These are phyloP conservation scores for Stenodera caucasica DNA, from an alignment of 2,888 invertebrate species.

Conservation along the genomic window DNA sequence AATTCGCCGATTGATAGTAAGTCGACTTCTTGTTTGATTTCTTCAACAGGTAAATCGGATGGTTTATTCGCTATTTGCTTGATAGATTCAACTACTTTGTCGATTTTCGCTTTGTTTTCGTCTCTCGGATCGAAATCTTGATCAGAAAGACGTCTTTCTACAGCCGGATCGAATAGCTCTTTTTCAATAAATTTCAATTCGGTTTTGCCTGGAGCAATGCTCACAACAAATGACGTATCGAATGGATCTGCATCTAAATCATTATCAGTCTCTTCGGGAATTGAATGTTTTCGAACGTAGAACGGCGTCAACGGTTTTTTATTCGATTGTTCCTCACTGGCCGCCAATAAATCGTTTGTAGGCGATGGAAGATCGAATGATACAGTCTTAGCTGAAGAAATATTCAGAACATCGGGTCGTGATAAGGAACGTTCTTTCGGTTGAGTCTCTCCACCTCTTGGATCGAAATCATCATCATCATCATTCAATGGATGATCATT, in stretches of 20 bases:
- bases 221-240: constrained; percentile 66
- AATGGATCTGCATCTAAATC: constrained; percentile 62
- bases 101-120: constrained; percentile 46
- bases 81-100: constrained; percentile 52
- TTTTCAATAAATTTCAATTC: constrained; percentile 62
- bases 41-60: constrained; percentile 38
- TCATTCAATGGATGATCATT: constrained; percentile 48
- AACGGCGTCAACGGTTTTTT: constrained; percentile 82
- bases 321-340: constrained; percentile 58
- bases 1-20: constrained; percentile 58
- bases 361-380: constrained; percentile 63
- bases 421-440: constrained; percentile 59
- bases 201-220: constrained; percentile 60
- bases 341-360: constrained; percentile 60
- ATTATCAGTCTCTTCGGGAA: constrained; percentile 61
- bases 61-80: constrained; percentile 52
- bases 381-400: constrained; percentile 55
- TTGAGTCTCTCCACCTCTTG: constrained; percentile 65
- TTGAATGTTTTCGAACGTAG: constrained; percentile 67
- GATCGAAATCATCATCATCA: constrained; percentile 82
- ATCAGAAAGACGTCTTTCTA: constrained; percentile 61
- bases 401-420: constrained; percentile 62
- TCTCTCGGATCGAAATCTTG: constrained; percentile 64
- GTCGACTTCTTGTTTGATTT: constrained; percentile 43
- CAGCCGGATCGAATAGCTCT: constrained; percentile 53